phyloP scores from a whole-genome alignment of 2,113 vertebrate genomes.

The Oreocharis arfaki region DNA sequence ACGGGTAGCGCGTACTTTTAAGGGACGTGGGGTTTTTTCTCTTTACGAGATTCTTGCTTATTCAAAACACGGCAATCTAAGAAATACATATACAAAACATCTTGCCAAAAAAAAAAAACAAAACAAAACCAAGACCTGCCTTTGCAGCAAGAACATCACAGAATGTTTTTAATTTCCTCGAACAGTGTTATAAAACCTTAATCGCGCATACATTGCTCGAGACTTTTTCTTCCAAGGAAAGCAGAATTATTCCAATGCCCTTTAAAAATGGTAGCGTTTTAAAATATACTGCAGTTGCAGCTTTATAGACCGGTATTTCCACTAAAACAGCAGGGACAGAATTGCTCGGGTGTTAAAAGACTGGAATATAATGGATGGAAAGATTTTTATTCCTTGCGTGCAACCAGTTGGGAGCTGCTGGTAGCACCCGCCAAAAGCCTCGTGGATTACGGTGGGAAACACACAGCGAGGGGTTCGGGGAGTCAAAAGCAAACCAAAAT shows the following conservation, averaged over 20 bases:
- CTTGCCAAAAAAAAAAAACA: constrained; percentile 28
- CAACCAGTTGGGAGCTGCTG: constrained; percentile 2
- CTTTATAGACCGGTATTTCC: constrained; percentile 55
- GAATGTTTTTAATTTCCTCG: constrained; percentile 72
- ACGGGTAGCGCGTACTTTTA: constrained; percentile 50
- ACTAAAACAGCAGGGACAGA: constrained; percentile 64
- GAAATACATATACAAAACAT: constrained; percentile 53
- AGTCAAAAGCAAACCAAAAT: neutral
- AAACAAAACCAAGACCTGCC: too few species aligned
- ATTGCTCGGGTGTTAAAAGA: constrained; percentile 58
- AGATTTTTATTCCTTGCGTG: constrained; percentile 54
- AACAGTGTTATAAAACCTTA: constrained; percentile 67
- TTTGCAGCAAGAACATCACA: constrained; percentile 50
- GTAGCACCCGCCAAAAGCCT: constrained; percentile 17
- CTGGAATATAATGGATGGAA: constrained; percentile 53
- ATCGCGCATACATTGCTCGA: constrained; percentile 27
- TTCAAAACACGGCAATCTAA: constrained; percentile 63
- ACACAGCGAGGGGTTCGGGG: neutral
- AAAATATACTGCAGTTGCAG: constrained; percentile 47
- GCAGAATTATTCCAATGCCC: constrained; percentile 51
- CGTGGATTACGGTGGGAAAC: constrained; percentile 14
- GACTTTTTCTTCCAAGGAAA: constrained; percentile 65
- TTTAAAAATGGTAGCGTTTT: constrained; percentile 39
- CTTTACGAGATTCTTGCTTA: constrained; percentile 68
- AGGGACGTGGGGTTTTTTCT: constrained; percentile 47